phyloP scores from a whole-genome alignment of 2,888 invertebrate species.

The Erynnis tages region DNA sequence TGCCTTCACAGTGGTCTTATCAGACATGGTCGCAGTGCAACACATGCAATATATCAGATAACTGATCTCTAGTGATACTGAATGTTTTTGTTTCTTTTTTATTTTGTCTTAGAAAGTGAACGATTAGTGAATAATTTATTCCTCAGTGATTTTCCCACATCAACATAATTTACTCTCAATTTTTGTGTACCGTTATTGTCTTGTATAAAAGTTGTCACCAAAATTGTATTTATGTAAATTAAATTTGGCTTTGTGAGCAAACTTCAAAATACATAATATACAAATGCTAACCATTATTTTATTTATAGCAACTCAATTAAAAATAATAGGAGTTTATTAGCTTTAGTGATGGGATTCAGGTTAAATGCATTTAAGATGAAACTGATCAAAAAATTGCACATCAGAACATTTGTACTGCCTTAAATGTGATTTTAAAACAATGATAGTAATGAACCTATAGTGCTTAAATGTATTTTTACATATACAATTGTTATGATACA shows the following conservation, averaged over 20 bases:
- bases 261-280: slow-evolving; percentile 80
- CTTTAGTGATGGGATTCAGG: slow-evolving; percentile 16
- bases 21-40: slow-evolving; percentile 51
- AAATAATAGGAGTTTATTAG: slow-evolving; percentile 10
- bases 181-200: slow-evolving; percentile 73
- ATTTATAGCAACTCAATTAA: slow-evolving; percentile 45
- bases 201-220: slow-evolving; percentile 78
- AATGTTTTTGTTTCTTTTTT: slow-evolving; percentile 52
- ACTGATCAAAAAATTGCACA: slow-evolving; percentile 12
- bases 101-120: slow-evolving; percentile 54
- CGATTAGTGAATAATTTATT: slow-evolving; percentile 56
- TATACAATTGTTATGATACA: slow-evolving; percentile 28
- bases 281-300: slow-evolving; percentile 76
- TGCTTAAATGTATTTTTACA: slow-evolving; percentile 27
- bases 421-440: slow-evolving; percentile 16
- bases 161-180: slow-evolving; percentile 64
- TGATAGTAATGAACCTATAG: slow-evolving; percentile 13
- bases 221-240: slow-evolving; percentile 81
- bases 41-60: slow-evolving; percentile 56
- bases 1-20: slow-evolving; percentile 60
- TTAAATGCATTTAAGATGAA: slow-evolving; percentile 20
- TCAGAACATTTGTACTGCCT: slow-evolving; percentile 20
- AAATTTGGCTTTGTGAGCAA: slow-evolving; percentile 80
- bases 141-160: slow-evolving; percentile 55
- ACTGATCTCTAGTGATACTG: slow-evolving; percentile 71